phyloP scores from a whole-genome alignment of 2,113 vertebrate species.

The Labeo rohita region DNA sequence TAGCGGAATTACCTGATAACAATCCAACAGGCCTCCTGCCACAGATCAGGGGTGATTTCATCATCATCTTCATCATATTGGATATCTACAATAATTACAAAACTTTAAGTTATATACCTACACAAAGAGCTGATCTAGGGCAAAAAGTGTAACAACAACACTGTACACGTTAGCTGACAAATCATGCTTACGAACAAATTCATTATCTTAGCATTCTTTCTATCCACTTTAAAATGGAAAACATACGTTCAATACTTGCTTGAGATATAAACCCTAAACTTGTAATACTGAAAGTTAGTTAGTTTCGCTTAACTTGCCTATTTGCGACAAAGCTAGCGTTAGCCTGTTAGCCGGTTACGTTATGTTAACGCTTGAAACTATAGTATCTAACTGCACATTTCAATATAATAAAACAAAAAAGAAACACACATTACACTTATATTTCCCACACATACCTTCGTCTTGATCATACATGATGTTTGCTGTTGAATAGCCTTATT shows the following conservation, averaged over 20 bases:
- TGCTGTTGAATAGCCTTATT: not conserved
- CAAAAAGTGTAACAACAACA: not conserved
- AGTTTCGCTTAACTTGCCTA: not conserved
- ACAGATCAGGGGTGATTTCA: constrained; percentile 96
- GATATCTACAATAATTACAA: constrained; percentile 80
- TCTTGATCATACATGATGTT: constrained; percentile 79
- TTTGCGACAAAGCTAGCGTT: not conserved
- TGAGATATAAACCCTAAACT: not conserved
- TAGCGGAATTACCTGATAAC: constrained; percentile 87
- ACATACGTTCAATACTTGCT: not conserved
- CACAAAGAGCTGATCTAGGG: not conserved
- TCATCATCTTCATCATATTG: constrained; percentile 98
- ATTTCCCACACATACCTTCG: constrained; percentile 69
- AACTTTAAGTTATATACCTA: not conserved
- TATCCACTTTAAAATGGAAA: not conserved
- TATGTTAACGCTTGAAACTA: not conserved
- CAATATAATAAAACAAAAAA: not conserved
- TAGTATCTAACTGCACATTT: not conserved
- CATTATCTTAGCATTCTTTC: not conserved
- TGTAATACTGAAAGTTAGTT: not conserved
- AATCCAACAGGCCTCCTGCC: constrained; percentile 99
- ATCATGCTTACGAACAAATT: not conserved
- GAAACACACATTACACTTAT: not conserved
- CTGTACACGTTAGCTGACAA: not conserved
- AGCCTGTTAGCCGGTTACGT: constrained; percentile 6